Conservation (phyloP, 2,888 invertebrate genomes). For the Hypena proboscidalis region DNA sequence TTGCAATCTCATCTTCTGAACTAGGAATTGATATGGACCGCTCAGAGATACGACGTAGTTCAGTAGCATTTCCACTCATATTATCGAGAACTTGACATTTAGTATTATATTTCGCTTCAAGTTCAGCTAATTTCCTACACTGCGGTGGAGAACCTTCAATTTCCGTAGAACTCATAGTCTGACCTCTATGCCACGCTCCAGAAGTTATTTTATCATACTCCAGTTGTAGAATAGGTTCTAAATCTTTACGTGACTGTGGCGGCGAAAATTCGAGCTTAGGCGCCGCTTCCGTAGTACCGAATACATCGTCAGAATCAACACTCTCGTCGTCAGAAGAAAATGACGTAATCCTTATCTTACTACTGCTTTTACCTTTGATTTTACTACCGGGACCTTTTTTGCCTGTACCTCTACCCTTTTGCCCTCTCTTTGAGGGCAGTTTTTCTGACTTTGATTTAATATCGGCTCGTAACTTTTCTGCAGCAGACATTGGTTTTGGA, state of each 20-base stretch:
- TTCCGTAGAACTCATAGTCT: conserved; percentile 92
- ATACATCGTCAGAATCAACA: conserved; percentile 91
- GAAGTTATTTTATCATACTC: conserved; percentile 89
- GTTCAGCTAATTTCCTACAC: conserved; percentile 87
- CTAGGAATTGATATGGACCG: conserved; percentile 91
- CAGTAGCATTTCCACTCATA: conserved; percentile 87
- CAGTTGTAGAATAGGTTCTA: conserved; percentile 89
- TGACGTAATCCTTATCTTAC: conserved; percentile 90
- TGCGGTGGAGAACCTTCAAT: conserved; percentile 91
- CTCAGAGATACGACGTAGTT: conserved; percentile 89
- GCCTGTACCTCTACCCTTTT: conserved; percentile 86
- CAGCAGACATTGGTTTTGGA: conserved; percentile 74
- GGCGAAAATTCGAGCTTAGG: conserved; percentile 91
- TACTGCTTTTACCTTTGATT: conserved; percentile 87
- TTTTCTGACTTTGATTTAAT: conserved; percentile 86
- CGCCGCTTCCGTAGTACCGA: conserved; percentile 90
- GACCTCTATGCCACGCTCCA: conserved; percentile 88
- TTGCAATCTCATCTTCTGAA: conserved; percentile 89
- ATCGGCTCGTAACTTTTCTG: conserved; percentile 80
- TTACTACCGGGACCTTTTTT: conserved; percentile 84
- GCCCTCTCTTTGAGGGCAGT: conserved; percentile 86
- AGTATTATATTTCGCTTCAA: conserved; percentile 88
- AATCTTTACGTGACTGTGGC: conserved; percentile 90
- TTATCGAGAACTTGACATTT: conserved; percentile 87
- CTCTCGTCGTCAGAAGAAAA: conserved; percentile 92